Percentiles rank a stretch among this genome's conserved stretches.
phyloP scores from a whole-genome alignment of 1,140 invertebrate species.

The Melitaea cinxia region DNA sequence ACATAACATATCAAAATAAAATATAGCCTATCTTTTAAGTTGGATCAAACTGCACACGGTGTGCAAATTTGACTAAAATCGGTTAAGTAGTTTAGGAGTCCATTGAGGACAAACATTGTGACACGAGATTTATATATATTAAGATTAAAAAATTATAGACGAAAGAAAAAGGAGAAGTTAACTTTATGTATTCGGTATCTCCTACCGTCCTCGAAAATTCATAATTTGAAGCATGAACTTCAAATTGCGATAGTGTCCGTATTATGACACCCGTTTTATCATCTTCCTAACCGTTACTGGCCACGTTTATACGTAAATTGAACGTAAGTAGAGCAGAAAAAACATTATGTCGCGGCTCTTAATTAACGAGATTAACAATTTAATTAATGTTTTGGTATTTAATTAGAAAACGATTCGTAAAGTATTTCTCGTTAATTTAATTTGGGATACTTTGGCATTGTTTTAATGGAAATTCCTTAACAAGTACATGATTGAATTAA shows the following conservation, averaged over 20 bases:
- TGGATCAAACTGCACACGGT: no score
- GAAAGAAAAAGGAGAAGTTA: not conserved
- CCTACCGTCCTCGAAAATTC: not conserved
- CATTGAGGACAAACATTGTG: no score
- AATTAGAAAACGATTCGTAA: not conserved
- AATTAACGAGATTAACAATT: conserved; percentile 18
- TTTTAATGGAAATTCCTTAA: no score
- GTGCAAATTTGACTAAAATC: no score
- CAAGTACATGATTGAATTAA: no score
- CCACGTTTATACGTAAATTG: conserved; percentile 15
- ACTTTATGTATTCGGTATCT: not conserved
- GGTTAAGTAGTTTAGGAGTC: no score
- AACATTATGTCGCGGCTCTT: conserved; percentile 11
- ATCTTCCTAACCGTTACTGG: not conserved
- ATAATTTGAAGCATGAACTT: not conserved
- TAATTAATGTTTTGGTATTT: conserved; percentile 14
- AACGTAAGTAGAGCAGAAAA: conserved; percentile 20
- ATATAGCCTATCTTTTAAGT: no score
- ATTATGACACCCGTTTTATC: conserved; percentile 3
- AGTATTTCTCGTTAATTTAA: no score
- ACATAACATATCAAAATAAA: no score
- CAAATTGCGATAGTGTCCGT: conserved; percentile 1
- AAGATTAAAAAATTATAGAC: not conserved
- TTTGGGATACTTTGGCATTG: not conserved
- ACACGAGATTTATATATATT: no score